These are phyloP conservation scores for Nymphalis urticae DNA, from an alignment of 2,888 invertebrate genomes.

Conservation along the genomic window DNA sequence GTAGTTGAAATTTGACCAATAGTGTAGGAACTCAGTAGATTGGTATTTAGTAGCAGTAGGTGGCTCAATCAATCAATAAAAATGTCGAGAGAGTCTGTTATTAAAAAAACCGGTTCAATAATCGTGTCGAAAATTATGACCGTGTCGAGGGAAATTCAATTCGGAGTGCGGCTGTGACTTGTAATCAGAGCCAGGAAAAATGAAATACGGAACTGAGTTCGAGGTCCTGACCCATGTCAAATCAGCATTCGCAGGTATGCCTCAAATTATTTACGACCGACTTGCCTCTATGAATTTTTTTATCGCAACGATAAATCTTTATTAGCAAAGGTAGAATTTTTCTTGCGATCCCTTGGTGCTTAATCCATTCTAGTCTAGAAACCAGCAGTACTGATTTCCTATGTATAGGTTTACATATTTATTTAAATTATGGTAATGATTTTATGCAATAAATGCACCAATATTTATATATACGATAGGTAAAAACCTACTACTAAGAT, in stretches of 20 bases:
- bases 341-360: slow-evolving; percentile 23
- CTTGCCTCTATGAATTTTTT: slow-evolving; percentile 73
- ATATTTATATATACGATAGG: too few relatives aligned
- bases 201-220: slow-evolving; percentile 67
- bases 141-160: slow-evolving; percentile 67
- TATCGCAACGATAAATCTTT: slow-evolving; percentile 75
- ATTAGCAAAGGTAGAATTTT: slow-evolving; percentile 59
- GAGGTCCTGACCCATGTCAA: slow-evolving; percentile 75
- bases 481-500: too few relatives aligned
- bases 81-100: neutral
- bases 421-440: neutral
- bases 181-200: slow-evolving; percentile 68
- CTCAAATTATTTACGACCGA: slow-evolving; percentile 76
- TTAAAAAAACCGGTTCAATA: slow-evolving; percentile 4
- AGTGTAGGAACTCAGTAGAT: too few relatives aligned
- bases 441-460: too few relatives aligned
- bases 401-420: neutral
- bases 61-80: neutral
- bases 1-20: too few relatives aligned
- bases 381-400: neutral
- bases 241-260: slow-evolving; percentile 79
- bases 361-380: neutral
- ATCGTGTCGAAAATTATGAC: slow-evolving; percentile 51
- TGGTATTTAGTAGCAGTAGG: too few relatives aligned
- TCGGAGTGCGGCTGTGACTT: slow-evolving; percentile 63